A percentile compares a stretch with the other conserved stretches of the same genome.
phyloP scores from a whole-genome alignment of 2,797 vertebrate genomes.

The Hydrolagus colliei region DNA sequence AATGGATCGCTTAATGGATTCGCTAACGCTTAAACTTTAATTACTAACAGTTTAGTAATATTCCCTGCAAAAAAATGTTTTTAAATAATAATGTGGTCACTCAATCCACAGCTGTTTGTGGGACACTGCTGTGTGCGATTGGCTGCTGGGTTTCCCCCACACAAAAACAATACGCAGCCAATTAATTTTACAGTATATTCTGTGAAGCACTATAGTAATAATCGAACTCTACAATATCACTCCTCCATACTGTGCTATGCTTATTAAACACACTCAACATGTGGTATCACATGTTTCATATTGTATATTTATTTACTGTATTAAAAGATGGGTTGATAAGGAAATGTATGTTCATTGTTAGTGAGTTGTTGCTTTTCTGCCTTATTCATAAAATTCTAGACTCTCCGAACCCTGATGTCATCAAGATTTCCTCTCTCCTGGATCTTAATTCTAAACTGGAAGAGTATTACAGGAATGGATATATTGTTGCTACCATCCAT shows the following conservation, averaged over 20 bases:
- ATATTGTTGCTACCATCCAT: constrained; percentile 73
- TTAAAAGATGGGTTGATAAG: not conserved
- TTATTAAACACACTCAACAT: not conserved
- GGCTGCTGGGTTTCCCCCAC: too few species aligned
- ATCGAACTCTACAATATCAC: not conserved
- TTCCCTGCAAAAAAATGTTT: too few species aligned
- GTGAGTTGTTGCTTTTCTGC: not conserved
- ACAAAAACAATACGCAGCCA: too few species aligned
- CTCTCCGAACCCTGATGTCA: constrained; percentile 68
- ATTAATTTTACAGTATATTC: too few species aligned
- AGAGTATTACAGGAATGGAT: constrained; percentile 83
- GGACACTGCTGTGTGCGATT: too few species aligned
- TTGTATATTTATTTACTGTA: not conserved
- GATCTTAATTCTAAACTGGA: constrained; percentile 72
- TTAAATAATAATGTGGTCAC: too few species aligned
- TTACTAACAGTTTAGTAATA: too few species aligned
- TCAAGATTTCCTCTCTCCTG: constrained; percentile 76
- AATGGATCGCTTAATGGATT: too few species aligned
- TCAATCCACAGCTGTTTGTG: too few species aligned
- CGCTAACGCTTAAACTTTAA: too few species aligned
- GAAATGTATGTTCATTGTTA: not conserved
- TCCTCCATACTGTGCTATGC: not conserved
- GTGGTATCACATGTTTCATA: not conserved
- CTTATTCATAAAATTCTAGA: constrained; percentile 54
- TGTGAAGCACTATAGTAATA: not conserved